These are phyloP conservation scores for Tringa solitaria DNA, from an alignment of 2,113 vertebrate species.

Conservation along the genomic window DNA sequence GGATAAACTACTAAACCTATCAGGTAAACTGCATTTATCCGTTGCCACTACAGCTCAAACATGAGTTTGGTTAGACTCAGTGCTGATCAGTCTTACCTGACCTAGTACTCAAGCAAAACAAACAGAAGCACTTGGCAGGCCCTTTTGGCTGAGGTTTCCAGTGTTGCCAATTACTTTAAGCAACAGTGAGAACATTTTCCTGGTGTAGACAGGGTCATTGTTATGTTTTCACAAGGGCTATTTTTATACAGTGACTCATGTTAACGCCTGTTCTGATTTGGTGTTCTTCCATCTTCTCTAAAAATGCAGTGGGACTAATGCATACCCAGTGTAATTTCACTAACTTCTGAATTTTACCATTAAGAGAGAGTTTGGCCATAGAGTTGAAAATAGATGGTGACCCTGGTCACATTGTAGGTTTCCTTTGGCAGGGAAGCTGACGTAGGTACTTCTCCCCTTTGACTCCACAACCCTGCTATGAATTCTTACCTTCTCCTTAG, in stretches of 20 bases:
- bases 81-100: not conserved
- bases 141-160: not conserved
- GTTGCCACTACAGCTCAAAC: not conserved
- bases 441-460: not conserved
- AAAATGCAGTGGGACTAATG: not conserved
- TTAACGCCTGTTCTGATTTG: slow-evolving; percentile 30
- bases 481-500: not conserved
- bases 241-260: slow-evolving; percentile 52
- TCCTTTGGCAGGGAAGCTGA: not conserved
- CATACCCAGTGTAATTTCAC: not conserved
- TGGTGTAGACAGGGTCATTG: slow-evolving; percentile 49
- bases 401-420: not conserved
- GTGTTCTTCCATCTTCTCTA: slow-evolving; percentile 21
- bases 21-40: not conserved
- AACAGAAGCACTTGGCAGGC: not conserved
- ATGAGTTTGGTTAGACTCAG: not conserved
- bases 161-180: not conserved
- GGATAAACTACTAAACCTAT: not conserved
- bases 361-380: not conserved
- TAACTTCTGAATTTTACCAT: not conserved
- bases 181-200: slow-evolving; percentile 52
- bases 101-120: not conserved
- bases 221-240: slow-evolving; percentile 50
- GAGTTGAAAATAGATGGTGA: not conserved
- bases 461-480: not conserved